Evolutionary conservation across 2,888 invertebrate species (phyloP).

Genomic region (Panzeria rudis): DNA sequence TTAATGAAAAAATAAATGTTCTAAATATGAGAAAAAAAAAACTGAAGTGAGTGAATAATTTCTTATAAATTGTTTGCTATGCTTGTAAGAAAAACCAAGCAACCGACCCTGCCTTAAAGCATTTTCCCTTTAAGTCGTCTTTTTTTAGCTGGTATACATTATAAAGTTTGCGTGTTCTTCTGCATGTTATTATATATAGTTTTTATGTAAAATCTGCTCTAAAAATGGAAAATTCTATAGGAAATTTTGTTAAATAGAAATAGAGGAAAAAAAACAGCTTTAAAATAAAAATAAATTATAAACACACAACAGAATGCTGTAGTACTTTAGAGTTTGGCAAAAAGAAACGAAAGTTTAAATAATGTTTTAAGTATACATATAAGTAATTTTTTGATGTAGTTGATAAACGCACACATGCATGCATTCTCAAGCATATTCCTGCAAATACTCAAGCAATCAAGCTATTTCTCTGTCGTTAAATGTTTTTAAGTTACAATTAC

Average conservation of each 20-base stretch:
- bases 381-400: background rate
- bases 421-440: background rate
- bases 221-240: background rate
- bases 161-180: constrained; percentile 59
- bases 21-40: background rate
- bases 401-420: constrained; percentile 13
- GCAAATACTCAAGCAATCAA: background rate
- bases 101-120: constrained; percentile 5
- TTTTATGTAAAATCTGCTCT: constrained; percentile 1
- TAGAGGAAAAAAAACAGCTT: background rate
- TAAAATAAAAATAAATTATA: background rate
- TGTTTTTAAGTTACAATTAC: constrained; percentile 45
- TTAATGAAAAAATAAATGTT: constrained; percentile 44
- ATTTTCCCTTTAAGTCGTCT: background rate
- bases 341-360: constrained; percentile 14
- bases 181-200: constrained; percentile 12
- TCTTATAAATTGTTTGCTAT: constrained; percentile 10
- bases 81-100: background rate
- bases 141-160: background rate
- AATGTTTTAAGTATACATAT: constrained; percentile 40
- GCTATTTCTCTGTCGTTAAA: background rate
- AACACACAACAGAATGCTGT: background rate
- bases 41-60: constrained; percentile 9
- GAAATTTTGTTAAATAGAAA: background rate
- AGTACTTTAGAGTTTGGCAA: background rate